Base-by-base conservation (phyloP, 2,797 vertebrate species). In the Bradypodion pumilum region DNA sequence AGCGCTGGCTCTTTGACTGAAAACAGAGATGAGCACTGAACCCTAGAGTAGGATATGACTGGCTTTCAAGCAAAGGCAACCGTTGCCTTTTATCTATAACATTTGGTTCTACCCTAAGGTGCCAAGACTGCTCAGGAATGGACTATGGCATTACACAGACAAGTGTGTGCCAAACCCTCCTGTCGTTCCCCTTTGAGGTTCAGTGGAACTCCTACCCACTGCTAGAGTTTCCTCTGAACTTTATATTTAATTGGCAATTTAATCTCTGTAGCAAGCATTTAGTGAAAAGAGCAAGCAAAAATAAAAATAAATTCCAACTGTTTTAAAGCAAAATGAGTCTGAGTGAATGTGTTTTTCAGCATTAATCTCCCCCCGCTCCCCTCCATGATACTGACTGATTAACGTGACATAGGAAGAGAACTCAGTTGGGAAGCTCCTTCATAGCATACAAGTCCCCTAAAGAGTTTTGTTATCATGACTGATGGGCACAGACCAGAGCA, bases 191-290 rank as follows among this genome's bases (percentile, higher is more conserved):
- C 9, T 46, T 69, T 56, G 21, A 40, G 66, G 68, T 35, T 46
- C 16, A 23, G 25, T 62, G 12, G 42, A 21, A 60, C 16, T 35
- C 46, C 75, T 56, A 59, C 72, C 42, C 4, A 35, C 27, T n/a
- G 35, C 12, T 12, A 8, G 49, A 59, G 49, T 69, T 69, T 69
- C 65, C 37, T 69, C 74, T 77, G 74, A 69, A 69, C 49, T 12
- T 56, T 52, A 3, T 7, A 44, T 35, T 42, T 40, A 75, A 69
- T 21, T 69, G 63, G 74, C 32, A 69, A 25, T 76, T 73, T 83
- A 76, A 76, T 52, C 12, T 83, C 32, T 83, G 63, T 69, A 76
- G 69, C 72, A 82, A 66, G 44, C 27, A 63, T 68, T 73, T 60
- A n/a, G 15, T 44, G 29, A n/a, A 68, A 60, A 66, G 35, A 21